Base-by-base conservation (phyloP, 2,113 vertebrate genomes). In the Columba livia region DNA sequence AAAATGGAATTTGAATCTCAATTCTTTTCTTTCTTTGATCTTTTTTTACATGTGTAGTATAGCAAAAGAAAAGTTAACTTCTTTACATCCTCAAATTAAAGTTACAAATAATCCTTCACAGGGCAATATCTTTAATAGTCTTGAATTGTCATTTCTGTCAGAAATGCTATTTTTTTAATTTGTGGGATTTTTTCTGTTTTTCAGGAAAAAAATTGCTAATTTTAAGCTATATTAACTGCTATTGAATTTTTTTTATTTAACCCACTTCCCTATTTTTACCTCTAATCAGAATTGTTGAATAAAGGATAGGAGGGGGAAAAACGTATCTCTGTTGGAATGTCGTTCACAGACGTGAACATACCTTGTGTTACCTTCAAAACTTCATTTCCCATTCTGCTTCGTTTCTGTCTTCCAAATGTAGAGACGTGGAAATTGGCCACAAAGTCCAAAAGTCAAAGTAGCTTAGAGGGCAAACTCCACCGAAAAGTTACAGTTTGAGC, bases 1-100 rank as follows among this genome's bases (percentile, higher is more conserved):
- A 98, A 98, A 98, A 97, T 97, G 97, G 90, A 97, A 97, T 98
- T 98, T 97, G 97, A 97, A 97, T 98, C 97, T 97, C 90, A 96
- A 75, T 97, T 97, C 93, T 98, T 95, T 97, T 96, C 93, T 96
- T 97, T 96, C 98, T 98, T 98, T 98, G 97, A 98, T 98, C 97
- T 98, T 97, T 98, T 91, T 90, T 96, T 94, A 96, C 94, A 95
- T 97, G 93, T 96, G 95, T 97, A 96, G 96, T 94, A 93, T 91
- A 85, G 96, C 93, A 95, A 94, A 97, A 97, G 96, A 89, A 96
- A 97, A 97, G 97, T 97, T 97, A 97, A 97, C 94, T 97, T 97
- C 95, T 97, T 97, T 96, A 90, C 90, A 92, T 96, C 42, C 84
- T 96, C 93, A 97, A 95, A 97, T 95, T 97, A 94, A 97, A 98